phyloP scores from a whole-genome alignment of 2,888 invertebrate genomes.

The Dasypolia templi region DNA sequence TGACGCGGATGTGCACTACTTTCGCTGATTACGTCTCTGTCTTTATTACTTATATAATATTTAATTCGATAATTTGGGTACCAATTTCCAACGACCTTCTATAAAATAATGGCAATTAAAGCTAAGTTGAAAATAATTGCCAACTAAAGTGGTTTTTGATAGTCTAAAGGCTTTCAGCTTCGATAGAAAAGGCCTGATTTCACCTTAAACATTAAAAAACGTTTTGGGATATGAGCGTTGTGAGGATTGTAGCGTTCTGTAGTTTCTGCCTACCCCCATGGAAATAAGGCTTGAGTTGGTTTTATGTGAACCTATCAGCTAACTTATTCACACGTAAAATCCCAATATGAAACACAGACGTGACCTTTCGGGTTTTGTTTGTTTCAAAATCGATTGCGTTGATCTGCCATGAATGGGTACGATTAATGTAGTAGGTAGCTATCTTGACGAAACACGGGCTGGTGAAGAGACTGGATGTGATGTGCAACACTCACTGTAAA shows the following conservation, averaged over 20 bases:
- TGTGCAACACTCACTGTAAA: constrained; percentile 15
- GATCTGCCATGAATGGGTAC: constrained; percentile 10
- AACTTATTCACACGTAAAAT: constrained; percentile 2
- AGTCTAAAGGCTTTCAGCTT: not conserved
- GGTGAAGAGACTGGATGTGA: constrained; percentile 2
- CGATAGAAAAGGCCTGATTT: not conserved
- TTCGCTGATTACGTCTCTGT: constrained; percentile 75
- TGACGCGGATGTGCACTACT: constrained; percentile 76
- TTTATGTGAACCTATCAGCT: too few species aligned
- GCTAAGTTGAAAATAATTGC: constrained; percentile 38
- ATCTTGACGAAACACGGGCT: constrained; percentile 7
- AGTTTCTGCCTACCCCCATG: not conserved
- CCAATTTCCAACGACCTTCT: constrained; percentile 16
- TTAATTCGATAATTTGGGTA: constrained; percentile 31
- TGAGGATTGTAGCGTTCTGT: not conserved
- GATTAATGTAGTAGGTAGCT: constrained; percentile 15
- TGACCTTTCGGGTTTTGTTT: constrained; percentile 17
- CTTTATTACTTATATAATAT: constrained; percentile 37
- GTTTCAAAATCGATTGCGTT: constrained; percentile 41
- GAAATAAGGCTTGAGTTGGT: not conserved
- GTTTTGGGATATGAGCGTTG: not conserved
- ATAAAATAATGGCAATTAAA: constrained; percentile 30
- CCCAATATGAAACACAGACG: not conserved
- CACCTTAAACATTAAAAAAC: too few species aligned
- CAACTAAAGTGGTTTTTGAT: constrained; percentile 1